These are phyloP conservation scores for Melierax canorus DNA, from an alignment of 2,113 vertebrate genomes.

Conservation along the genomic window DNA sequence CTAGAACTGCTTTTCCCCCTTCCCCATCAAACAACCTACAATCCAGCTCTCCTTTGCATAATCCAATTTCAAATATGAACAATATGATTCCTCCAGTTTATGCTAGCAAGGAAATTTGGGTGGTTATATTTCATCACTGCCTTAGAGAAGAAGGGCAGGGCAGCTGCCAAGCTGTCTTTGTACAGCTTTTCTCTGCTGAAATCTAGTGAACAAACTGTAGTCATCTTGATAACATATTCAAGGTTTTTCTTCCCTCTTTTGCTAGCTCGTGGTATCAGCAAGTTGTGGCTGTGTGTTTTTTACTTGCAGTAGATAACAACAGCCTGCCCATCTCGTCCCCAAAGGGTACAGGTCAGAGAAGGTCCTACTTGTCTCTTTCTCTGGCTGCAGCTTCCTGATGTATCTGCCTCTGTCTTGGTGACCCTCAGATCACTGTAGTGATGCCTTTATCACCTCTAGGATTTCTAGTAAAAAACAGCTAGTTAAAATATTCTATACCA, in stretches of 20 bases:
- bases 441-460: background rate
- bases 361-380: background rate
- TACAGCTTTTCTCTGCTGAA: constrained; percentile 38
- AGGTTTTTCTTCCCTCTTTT: background rate
- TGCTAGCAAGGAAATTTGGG: background rate
- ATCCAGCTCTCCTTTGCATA: constrained; percentile 27
- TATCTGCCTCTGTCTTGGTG: background rate
- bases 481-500: background rate
- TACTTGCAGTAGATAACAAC: background rate
- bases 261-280: background rate
- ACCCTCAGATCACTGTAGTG: background rate
- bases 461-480: background rate
- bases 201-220: background rate
- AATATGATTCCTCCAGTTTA: constrained; percentile 23
- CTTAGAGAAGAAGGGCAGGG: constrained; percentile 20
- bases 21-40: background rate
- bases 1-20: background rate
- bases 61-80: constrained; percentile 23
- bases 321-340: background rate
- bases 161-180: background rate
- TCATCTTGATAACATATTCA: background rate
- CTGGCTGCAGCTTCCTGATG: background rate
- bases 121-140: constrained; percentile 19
- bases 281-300: background rate
- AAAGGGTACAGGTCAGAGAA: background rate